Base-by-base conservation (phyloP, 2,888 invertebrate species). In the Zeuzera pyrina region DNA sequence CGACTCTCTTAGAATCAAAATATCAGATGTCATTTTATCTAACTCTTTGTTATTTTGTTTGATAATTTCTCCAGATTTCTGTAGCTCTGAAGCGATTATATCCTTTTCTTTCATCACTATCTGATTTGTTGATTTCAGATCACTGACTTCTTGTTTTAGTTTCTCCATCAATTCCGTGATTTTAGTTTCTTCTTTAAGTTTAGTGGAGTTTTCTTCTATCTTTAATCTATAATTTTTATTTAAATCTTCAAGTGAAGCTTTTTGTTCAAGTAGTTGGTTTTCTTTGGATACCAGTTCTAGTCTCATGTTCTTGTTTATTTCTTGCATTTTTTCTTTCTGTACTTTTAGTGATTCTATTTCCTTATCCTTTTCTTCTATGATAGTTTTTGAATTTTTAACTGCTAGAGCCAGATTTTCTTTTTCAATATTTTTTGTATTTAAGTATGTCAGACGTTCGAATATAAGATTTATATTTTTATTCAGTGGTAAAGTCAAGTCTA, bases 21-120 rank as follows among this genome's bases (percentile, higher is more conserved):
- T 61, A 34, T 81, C 72, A 3, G 65, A 51, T 1, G 78, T 57
- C 48, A 85, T 68, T 12, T 53, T 57, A 19, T 72, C 66, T 14
- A 85, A 42, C 31, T 69, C 70, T 2, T 50, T 45, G 25, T 71
- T 63, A 36, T 74, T 73, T 4, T 61, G 51, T 36, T 57, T 58
- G 11, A 72, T 61, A 6, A 56, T 67, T 3, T 57, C 55, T 22
- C 57, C 49, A 23, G 84, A 77, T 31, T 58, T 68, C 47, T 73
- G 44, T 39, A 85, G 47, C 49, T 78, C 57, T 35, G 33, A 29
- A 41, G 67, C 44, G 41, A 64, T 59, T 1, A 43, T 34, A 31
- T 78, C 62, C 19, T 62, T 73, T 48, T 79, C 77, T 35, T 57
- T 61, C 1, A 33, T 42, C 30, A 79, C 60, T 6, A 56, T 43